Evolutionary conservation across 2,888 invertebrate genomes (phyloP).

Genomic region (Petrolisthes cinctipes): DNA sequence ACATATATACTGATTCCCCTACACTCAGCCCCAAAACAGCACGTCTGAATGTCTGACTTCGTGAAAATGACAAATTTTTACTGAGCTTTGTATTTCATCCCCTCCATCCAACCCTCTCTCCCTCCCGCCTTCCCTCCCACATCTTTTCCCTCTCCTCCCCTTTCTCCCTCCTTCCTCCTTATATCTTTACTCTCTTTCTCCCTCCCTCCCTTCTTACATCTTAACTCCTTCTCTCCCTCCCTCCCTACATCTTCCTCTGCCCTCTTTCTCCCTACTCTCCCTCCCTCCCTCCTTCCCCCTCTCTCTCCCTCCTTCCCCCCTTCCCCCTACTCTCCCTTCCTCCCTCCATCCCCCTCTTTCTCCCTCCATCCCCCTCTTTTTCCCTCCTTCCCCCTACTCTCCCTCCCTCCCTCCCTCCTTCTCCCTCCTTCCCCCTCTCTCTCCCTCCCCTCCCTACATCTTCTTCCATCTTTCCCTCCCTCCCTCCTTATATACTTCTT

Average conservation of each 20-base stretch:
- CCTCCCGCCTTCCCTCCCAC: neutral
- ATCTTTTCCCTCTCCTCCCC: neutral
- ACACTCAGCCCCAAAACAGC: no score
- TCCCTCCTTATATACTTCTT: neutral
- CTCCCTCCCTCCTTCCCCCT: neutral
- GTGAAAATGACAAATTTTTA: no score
- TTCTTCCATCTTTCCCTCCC: neutral
- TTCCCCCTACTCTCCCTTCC: neutral
- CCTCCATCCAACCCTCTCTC: neutral
- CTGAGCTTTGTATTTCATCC: neutral
- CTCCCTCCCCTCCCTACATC: neutral
- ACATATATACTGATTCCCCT: no score
- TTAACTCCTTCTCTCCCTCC: neutral
- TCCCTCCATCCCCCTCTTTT: constrained; percentile 5
- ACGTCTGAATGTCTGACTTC: no score
- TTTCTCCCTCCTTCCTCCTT: neutral
- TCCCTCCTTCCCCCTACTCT: neutral
- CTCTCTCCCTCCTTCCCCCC: no score
- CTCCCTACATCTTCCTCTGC: neutral
- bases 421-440: neutral
- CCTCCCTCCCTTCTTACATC: neutral
- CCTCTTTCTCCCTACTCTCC: neutral
- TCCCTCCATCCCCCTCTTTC: constrained; percentile 7
- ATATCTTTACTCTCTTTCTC: neutral
- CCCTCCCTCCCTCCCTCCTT: neutral